Evolutionary conservation across 2,113 vertebrate species (phyloP).

Genomic region (Oxyruncus cristatus): DNA sequence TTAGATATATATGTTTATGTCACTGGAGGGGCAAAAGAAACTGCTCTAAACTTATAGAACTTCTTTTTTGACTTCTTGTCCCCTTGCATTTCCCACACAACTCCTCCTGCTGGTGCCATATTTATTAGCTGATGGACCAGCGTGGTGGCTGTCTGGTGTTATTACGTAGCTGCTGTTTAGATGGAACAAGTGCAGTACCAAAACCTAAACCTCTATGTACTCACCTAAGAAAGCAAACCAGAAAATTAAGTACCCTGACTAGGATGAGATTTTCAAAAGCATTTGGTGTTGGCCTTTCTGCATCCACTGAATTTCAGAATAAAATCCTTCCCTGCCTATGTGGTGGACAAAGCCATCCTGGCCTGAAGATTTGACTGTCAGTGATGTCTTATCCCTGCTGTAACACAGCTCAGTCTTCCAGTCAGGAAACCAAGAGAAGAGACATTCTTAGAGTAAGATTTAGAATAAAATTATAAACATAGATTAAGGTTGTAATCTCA

Average conservation of each 20-base stretch:
- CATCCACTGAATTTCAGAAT: neutral
- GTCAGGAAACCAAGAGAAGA: neutral
- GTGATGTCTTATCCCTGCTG: neutral
- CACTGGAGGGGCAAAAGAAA: neutral
- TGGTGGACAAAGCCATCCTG: neutral
- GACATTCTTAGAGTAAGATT: neutral
- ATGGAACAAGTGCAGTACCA: neutral
- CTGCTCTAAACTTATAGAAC: neutral
- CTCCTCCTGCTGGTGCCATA: neutral
- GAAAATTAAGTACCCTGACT: neutral
- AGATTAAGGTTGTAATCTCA: neutral
- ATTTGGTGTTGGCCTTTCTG: neutral
- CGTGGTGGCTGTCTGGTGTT: neutral
- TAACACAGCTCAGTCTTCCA: neutral
- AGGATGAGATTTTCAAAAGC: neutral
- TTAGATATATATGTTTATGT: neutral
- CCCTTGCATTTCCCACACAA: neutral
- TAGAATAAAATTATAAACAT: neutral
- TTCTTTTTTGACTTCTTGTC: neutral
- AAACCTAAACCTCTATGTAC: neutral
- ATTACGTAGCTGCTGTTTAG: fast-evolving
- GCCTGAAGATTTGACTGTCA: neutral
- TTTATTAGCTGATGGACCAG: neutral
- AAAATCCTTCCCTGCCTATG: neutral
- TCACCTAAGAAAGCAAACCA: neutral